Evolutionary conservation across 2,797 vertebrate species (phyloP).

Genomic region (Furcifer pardalis): DNA sequence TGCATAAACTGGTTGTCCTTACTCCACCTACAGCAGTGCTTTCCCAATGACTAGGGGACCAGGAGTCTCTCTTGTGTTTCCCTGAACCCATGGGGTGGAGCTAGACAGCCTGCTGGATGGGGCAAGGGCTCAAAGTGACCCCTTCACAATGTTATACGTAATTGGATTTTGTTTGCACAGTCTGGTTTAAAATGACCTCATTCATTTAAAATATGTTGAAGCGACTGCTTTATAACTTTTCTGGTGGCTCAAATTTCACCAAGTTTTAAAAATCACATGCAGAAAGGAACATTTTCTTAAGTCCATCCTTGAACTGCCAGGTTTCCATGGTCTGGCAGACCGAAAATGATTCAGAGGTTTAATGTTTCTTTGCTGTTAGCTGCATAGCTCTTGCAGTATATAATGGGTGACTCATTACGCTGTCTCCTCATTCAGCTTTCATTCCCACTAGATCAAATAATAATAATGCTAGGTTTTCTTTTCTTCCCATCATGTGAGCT

Average conservation of each 20-base stretch:
- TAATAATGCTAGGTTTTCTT: background rate
- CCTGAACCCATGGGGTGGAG: too few relatives aligned
- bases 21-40: too few relatives aligned
- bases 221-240: conserved; percentile 18
- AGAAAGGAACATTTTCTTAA: conserved; percentile 52
- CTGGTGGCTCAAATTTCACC: conserved; percentile 57
- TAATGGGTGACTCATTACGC: conserved; percentile 50
- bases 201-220: conserved; percentile 1
- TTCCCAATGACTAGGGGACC: too few relatives aligned
- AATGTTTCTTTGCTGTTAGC: conserved; percentile 33
- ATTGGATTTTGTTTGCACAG: background rate
- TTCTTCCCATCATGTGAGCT: background rate
- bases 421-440: conserved; percentile 2
- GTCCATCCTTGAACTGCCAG: conserved; percentile 28
- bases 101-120: too few relatives aligned
- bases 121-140: too few relatives aligned
- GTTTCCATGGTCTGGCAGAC: conserved; percentile 40
- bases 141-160: too few relatives aligned
- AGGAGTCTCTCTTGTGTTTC: too few relatives aligned
- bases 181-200: background rate
- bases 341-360: conserved; percentile 42
- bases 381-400: conserved; percentile 21
- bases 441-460: background rate
- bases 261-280: conserved; percentile 56
- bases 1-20: too few relatives aligned